Base-by-base conservation (phyloP, 2,113 vertebrate species). In the Oenanthe oenanthe region DNA sequence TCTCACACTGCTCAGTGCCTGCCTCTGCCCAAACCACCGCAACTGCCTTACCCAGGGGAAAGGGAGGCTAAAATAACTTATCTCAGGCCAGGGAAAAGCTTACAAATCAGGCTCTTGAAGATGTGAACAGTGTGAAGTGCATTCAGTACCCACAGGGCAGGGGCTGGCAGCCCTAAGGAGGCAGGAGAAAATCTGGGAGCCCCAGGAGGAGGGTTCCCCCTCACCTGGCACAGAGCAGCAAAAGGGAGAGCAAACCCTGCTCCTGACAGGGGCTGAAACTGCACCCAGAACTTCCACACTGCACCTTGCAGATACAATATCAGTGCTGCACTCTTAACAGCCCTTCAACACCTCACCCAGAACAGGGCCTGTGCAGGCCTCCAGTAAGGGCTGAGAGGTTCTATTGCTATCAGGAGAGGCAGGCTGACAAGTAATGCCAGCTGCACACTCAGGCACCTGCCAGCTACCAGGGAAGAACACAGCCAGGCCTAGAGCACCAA, bases 71-170 rank as follows among this genome's bases (percentile, higher is more conserved):
- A 65, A 85, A 10, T 24, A 62, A 86, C 29, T 24, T 63, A 17
- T 13, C 42, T 34, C 1, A 0, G n/a, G 67, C 16, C 51, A 76
- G 32, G 29, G 9, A 45, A 47, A 43, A 38, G 31, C 28, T 85
- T 15, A 57, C 4, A 2, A 42, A 20, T 21, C 28, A 28, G 71
- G 34, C 25, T 66, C 38, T 18, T 8, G 34, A 74, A 86, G 56
- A 63, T 0, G 0, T 3, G 7, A 84, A 20, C 11, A 54, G 34
- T 1, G 0, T 10, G 3, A 77, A 73, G 26, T 1, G 7, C 50
- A 54, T 10, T 47, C 79, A 80, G 4, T 26, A 50, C 31, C 9
- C 0, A 0, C 31, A 61, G 42, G n/a, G 66, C 58, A 42, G 40
- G 40, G 40, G 40, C 40, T 42, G 40, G 40, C 40, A 76, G 56